phyloP scores from a whole-genome alignment of 2,888 invertebrate genomes.

The Drepana falcataria region DNA sequence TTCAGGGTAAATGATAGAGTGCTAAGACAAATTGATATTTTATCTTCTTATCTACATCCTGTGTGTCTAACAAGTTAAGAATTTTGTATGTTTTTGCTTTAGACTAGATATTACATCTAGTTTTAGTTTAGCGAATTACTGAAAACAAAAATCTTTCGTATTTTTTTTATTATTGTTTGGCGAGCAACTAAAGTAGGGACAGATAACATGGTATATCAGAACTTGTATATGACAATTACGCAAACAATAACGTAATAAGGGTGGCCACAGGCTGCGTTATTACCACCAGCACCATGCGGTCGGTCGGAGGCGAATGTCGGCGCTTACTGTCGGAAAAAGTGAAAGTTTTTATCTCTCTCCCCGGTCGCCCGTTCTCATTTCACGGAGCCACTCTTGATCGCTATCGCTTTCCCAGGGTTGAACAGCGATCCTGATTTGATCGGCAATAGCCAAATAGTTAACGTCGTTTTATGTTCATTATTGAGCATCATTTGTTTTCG shows the following conservation, averaged over 20 bases:
- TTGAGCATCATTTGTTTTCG: not conserved
- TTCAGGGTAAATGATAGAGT: conserved; percentile 3
- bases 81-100: no score
- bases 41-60: not conserved
- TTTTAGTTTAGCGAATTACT: no score
- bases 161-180: no score
- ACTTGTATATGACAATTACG: conserved; percentile 59
- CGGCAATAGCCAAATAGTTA: conserved; percentile 44
- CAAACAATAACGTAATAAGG: conserved; percentile 63
- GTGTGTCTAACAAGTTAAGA: not conserved
- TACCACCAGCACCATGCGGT: conserved; percentile 38
- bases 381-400: conserved; percentile 62
- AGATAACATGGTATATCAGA: conserved; percentile 32
- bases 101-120: no score
- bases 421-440: conserved; percentile 23
- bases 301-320: conserved; percentile 44
- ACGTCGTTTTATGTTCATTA: conserved; percentile 15
- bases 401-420: conserved; percentile 55
- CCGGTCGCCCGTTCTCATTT: conserved; percentile 67
- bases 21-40: conserved; percentile 1
- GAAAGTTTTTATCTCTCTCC: conserved; percentile 73
- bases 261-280: conserved; percentile 57
- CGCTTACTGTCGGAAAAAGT: conserved; percentile 66
- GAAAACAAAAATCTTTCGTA: no score
- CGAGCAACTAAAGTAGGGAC: not conserved